Evolutionary conservation across 2,888 invertebrate species (phyloP).

Genomic region (Liopterus haemorrhoidalis): DNA sequence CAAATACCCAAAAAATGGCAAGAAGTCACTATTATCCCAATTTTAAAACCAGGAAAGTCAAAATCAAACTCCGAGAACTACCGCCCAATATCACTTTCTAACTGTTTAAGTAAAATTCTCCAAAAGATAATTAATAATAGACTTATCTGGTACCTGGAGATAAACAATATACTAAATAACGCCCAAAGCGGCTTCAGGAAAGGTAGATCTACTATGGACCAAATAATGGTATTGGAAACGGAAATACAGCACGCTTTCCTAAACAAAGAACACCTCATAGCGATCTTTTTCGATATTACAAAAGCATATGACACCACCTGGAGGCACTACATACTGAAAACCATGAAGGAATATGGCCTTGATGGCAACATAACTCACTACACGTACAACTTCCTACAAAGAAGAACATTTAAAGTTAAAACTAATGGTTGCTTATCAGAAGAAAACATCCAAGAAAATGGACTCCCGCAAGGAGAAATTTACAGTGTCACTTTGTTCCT

Average conservation of each 20-base stretch:
- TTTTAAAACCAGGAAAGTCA: background rate
- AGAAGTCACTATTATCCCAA: constrained; percentile 3
- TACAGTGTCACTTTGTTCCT: constrained; percentile 5
- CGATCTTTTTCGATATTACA: no score
- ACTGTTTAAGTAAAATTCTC: background rate
- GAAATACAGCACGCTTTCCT: background rate
- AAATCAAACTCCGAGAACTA: background rate
- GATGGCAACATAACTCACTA: constrained; percentile 1
- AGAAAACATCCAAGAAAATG: background rate
- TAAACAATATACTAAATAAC: no score
- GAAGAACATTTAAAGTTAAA: background rate
- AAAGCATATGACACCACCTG: constrained; percentile 2
- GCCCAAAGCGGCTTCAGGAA: constrained; percentile 1
- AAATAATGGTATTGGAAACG: background rate
- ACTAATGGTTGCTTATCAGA: background rate
- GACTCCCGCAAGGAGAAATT: constrained; percentile 3
- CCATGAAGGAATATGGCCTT: background rate
- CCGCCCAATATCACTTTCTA: background rate
- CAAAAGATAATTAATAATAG: background rate
- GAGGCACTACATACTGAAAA: constrained; percentile 1
- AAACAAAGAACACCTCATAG: background rate
- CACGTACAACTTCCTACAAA: background rate
- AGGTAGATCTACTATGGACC: constrained; percentile 3
- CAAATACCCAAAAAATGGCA: constrained; percentile 3
- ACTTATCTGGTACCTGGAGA: background rate